Base-by-base conservation (phyloP, 2,797 vertebrate genomes). In the Acanthurus lineatus region DNA sequence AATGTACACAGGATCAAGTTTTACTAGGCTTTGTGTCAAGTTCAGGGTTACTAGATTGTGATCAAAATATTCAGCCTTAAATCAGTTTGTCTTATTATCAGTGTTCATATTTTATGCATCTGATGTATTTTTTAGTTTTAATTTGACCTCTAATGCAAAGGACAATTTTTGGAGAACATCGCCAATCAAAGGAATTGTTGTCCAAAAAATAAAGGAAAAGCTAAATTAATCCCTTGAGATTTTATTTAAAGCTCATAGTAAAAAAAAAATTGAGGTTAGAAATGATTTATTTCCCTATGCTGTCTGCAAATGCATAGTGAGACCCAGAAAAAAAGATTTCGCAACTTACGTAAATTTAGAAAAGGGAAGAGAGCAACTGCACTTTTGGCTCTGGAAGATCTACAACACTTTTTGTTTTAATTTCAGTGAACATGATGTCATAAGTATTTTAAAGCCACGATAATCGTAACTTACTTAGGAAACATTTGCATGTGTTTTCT, bases 281-380 rank as follows among this genome's bases (percentile, higher is more conserved):
- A 14, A 1, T 5, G 12, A 7, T 45, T 28, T 45, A 45, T 54
- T 51, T 32, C 6, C 11, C 48, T 51, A 45, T 9, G 45, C 7
- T 61, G 65, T 77, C 60, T 81, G 42, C 25, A 83, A 75, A 52
- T 53, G 20, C 48, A 42, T 20, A 47, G 45, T 16, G 45, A 63
- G 56, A 45, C 67, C 77, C 44, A 73, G 58, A 38, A 67, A 35
- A 10, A 32, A 28, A n/a, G n/a, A 69, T 92, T 92, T 87, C 60
- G 79, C 87, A 93, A 93, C 64, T 68, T 38, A 62, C 52, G 8
- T 88, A 89, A 77, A 85, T 90, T 92, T 92, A 89, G 88, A 92
- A 94, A 93, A 79, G 56, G 88, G 92, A 95, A 94, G 42, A 72
- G 2, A 25, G 28, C 44, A 71, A 22, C 67, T 51, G 57, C 66